phyloP scores from a whole-genome alignment of 2,888 invertebrate genomes.

The Athalia cordata region DNA sequence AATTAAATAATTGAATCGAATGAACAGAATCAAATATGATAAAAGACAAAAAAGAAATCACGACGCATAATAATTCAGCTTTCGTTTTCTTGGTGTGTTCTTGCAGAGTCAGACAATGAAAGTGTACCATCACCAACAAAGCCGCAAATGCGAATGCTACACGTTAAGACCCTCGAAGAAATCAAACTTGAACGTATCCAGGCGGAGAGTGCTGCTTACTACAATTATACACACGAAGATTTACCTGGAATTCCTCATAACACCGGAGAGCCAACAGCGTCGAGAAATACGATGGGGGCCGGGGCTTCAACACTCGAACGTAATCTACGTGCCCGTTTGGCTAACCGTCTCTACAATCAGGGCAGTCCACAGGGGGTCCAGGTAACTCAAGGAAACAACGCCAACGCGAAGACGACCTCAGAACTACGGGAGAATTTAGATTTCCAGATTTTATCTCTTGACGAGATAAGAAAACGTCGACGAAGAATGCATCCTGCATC shows the following conservation, averaged over 20 bases:
- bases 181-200: slow-evolving; percentile 82
- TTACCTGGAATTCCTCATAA: slow-evolving; percentile 40
- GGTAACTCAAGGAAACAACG: slow-evolving; percentile 15
- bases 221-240: slow-evolving; percentile 77
- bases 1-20: background rate
- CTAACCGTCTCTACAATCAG: slow-evolving; percentile 29
- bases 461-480: slow-evolving; percentile 72
- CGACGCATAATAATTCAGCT: slow-evolving; percentile 49
- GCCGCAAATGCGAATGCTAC: slow-evolving; percentile 73
- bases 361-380: slow-evolving; percentile 10
- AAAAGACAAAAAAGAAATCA: slow-evolving; percentile 41
- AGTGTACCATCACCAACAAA: slow-evolving; percentile 80
- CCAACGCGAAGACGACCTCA: slow-evolving; percentile 32
- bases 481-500: slow-evolving; percentile 44
- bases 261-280: slow-evolving; percentile 8
- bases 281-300: slow-evolving; percentile 29
- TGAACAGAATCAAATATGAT: background rate
- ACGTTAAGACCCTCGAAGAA: slow-evolving; percentile 81
- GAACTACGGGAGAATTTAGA: slow-evolving; percentile 58
- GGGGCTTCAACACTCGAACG: slow-evolving; percentile 36
- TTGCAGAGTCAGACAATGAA: slow-evolving; percentile 88
- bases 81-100: slow-evolving; percentile 75
- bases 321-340: slow-evolving; percentile 26
- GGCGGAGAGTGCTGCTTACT: slow-evolving; percentile 84
- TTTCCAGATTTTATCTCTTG: slow-evolving; percentile 75